Evolutionary conservation across 2,797 vertebrate genomes (phyloP).

Genomic region (Muscicapa striata): DNA sequence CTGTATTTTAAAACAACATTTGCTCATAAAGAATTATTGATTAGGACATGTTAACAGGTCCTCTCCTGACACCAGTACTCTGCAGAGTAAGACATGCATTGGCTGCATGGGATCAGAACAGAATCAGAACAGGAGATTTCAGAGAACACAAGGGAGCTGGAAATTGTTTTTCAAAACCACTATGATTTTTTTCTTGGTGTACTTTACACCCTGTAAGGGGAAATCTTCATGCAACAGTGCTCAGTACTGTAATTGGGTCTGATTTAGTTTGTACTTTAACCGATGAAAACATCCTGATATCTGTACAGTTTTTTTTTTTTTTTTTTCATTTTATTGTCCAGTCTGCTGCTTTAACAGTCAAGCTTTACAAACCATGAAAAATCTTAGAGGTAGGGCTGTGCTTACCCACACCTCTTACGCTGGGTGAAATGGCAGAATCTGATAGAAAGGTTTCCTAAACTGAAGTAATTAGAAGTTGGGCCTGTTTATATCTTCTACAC

Average conservation of each 20-base stretch:
- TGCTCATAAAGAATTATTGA: conserved; percentile 14
- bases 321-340: not conserved
- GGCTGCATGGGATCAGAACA: not conserved
- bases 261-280: not conserved
- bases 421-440: not conserved
- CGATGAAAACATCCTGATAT: not conserved
- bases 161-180: not conserved
- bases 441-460: not conserved
- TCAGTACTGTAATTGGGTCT: not conserved
- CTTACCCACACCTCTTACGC: not conserved
- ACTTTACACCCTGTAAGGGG: not conserved
- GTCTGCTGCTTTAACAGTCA: not conserved
- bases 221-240: not conserved
- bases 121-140: not conserved
- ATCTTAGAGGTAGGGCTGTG: not conserved
- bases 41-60: not conserved
- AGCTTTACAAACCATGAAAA: not conserved
- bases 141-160: not conserved
- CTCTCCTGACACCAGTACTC: not conserved
- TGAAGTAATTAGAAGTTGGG: not conserved
- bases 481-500: not conserved
- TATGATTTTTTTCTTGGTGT: not conserved
- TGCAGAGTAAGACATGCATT: not conserved
- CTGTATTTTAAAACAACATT: not conserved
- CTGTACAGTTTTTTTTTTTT: not conserved